These are phyloP conservation scores for Leuciscus idus DNA, from an alignment of 2,113 vertebrate species.

Conservation along the genomic window DNA sequence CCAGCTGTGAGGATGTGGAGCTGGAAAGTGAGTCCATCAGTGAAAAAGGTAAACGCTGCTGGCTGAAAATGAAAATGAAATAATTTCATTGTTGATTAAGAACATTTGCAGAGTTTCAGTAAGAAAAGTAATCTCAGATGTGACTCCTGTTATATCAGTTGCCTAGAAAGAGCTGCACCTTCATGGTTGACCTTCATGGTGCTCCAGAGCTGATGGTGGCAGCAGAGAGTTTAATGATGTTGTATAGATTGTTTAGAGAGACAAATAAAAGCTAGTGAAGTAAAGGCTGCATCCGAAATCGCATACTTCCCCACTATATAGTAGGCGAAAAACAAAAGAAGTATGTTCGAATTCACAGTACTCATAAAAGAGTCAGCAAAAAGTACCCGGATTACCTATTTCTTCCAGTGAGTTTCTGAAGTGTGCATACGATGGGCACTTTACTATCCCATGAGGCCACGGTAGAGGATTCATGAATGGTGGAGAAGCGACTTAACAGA, in stretches of 20 bases:
- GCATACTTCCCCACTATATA: too few relatives aligned
- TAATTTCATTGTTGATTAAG: background rate
- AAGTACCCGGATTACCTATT: too few relatives aligned
- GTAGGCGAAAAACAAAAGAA: too few relatives aligned
- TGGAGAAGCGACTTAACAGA: too few relatives aligned
- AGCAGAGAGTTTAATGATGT: background rate
- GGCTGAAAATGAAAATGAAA: background rate
- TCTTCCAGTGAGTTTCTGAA: too few relatives aligned
- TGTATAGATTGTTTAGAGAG: background rate
- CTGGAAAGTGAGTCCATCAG: constrained; percentile 91
- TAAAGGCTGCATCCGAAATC: too few relatives aligned
- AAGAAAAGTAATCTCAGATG: background rate
- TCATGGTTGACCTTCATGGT: background rate
- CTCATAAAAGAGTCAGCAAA: too few relatives aligned
- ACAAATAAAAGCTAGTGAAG: too few relatives aligned
- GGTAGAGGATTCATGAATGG: too few relatives aligned
- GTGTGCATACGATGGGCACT: too few relatives aligned
- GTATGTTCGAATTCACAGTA: too few relatives aligned
- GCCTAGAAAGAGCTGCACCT: background rate
- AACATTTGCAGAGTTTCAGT: background rate
- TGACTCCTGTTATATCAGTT: background rate
- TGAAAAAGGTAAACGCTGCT: constrained; percentile 83
- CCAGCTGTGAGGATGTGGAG: constrained; percentile 92
- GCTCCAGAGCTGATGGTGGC: background rate
- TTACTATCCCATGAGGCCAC: too few relatives aligned